These are phyloP conservation scores for Rallus crepitans DNA, from an alignment of 2,797 vertebrate species.

Conservation along the genomic window DNA sequence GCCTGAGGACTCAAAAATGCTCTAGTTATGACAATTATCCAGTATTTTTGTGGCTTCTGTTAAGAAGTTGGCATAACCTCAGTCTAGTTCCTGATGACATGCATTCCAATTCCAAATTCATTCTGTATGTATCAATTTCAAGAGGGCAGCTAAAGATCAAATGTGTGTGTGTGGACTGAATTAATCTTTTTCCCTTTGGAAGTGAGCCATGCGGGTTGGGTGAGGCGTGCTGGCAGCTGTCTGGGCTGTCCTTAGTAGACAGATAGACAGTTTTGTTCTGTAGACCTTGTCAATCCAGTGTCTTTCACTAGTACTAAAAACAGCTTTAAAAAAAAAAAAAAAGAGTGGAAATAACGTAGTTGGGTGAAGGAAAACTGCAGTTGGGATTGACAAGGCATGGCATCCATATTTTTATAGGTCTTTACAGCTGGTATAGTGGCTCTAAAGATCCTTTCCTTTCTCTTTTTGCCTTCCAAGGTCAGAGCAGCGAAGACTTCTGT, in stretches of 20 bases:
- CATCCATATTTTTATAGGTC: background rate
- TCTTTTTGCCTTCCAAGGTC: slow-evolving; percentile 36
- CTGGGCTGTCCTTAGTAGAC: background rate
- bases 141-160: slow-evolving; percentile 34
- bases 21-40: background rate
- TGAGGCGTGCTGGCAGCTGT: background rate
- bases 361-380: background rate
- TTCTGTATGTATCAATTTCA: background rate
- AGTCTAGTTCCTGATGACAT: background rate
- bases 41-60: background rate
- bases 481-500: slow-evolving; percentile 81
- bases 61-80: background rate
- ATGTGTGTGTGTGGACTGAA: background rate
- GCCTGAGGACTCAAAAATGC: background rate
- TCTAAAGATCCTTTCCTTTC: background rate
- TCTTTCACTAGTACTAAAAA: background rate
- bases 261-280: background rate
- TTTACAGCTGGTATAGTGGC: background rate
- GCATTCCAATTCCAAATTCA: slow-evolving; percentile 3
- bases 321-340: background rate
- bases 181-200: background rate
- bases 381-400: background rate
- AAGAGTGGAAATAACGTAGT: background rate
- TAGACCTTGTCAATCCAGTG: background rate
- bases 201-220: background rate